A percentile compares a stretch with the other conserved stretches of the same genome.
These are phyloP conservation scores for Cheirogaleus major DNA, from an alignment of 2,797 vertebrate genomes.

Conservation along the genomic window DNA sequence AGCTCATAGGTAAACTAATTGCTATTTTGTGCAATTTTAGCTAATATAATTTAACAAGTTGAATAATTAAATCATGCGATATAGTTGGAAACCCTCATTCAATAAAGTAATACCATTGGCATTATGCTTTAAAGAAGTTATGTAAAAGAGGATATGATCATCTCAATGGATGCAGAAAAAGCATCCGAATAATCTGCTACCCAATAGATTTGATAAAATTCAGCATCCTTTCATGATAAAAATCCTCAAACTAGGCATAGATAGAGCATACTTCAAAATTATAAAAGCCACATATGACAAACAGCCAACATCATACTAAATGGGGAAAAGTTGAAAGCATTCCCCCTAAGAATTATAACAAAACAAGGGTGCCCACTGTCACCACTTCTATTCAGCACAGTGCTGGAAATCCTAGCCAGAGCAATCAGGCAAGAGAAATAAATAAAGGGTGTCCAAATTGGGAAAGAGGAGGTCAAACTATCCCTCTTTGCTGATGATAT, in stretches of 20 bases:
- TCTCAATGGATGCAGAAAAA: not conserved
- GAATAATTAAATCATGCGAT: not conserved
- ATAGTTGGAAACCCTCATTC: not conserved
- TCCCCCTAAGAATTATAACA: too few species aligned
- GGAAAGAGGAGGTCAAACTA: too few species aligned
- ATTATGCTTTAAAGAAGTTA: not conserved
- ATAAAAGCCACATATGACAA: not conserved
- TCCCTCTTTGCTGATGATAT: too few species aligned
- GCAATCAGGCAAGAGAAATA: too few species aligned
- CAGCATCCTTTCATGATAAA: not conserved
- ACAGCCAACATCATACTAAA: not conserved
- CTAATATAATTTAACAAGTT: not conserved
- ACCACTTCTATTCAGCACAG: too few species aligned
- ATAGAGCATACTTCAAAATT: not conserved
- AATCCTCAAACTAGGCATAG: not conserved
- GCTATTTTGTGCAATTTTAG: not conserved
- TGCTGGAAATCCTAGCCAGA: too few species aligned
- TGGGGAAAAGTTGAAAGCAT: too few species aligned
- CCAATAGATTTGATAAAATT: not conserved
- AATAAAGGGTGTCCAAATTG: too few species aligned
- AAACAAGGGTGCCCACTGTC: too few species aligned
- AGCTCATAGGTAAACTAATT: not conserved
- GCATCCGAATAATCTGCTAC: not conserved
- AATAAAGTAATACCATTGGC: not conserved
- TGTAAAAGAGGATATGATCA: not conserved